Conservation (phyloP, 2,888 invertebrate genomes). For the Tetanocera ferruginea region DNA sequence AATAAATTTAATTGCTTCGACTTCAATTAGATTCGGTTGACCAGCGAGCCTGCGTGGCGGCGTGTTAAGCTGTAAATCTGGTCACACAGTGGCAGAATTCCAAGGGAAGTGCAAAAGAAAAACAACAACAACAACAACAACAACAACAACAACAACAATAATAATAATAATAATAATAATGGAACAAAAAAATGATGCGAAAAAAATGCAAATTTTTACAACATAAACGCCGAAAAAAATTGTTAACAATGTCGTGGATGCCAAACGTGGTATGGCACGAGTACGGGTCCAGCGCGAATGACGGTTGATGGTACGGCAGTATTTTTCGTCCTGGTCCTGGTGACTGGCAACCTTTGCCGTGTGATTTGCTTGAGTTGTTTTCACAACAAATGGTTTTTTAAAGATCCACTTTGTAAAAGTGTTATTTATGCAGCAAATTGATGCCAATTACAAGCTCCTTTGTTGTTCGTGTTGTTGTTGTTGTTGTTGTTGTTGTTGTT, state of each 20-base stretch:
- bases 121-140: not conserved
- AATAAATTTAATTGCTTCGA: conserved; percentile 28
- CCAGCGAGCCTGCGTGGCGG: conserved; percentile 7
- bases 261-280: not conserved
- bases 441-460: conserved; percentile 11
- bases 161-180: not conserved
- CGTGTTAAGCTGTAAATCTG: not conserved
- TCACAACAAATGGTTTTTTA: not conserved
- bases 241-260: not conserved
- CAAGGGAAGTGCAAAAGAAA: not conserved
- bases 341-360: too few relatives aligned
- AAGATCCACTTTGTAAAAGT: conserved; percentile 19
- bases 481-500: too few relatives aligned
- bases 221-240: not conserved
- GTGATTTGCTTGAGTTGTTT: not conserved
- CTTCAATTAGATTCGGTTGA: conserved; percentile 31
- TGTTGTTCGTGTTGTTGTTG: not conserved
- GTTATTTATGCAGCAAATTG: conserved; percentile 11
- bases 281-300: not conserved
- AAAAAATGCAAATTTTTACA: not conserved
- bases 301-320: not conserved
- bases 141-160: not conserved
- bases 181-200: not conserved
- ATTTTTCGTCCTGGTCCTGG: too few relatives aligned
- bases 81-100: not conserved